Percentiles rank a stretch among this genome's conserved stretches.
These are phyloP conservation scores for Corythornis leucogaster DNA, from an alignment of 2,797 vertebrate genomes.

Conservation along the genomic window DNA sequence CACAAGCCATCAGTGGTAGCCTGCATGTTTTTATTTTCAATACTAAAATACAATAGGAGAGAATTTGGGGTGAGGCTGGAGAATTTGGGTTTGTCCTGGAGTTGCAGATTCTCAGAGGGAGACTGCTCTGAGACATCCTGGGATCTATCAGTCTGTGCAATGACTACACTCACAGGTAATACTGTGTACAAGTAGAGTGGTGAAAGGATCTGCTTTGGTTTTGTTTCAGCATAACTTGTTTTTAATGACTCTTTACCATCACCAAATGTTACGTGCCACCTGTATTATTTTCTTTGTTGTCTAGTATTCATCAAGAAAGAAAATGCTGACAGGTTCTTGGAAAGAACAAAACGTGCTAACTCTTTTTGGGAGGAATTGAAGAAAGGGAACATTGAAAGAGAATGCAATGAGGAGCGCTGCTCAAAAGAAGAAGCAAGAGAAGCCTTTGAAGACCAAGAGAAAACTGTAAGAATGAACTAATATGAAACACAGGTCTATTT, in stretches of 20 bases:
- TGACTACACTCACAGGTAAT: neutral
- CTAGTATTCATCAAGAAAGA: conserved; percentile 85
- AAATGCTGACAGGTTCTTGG: conserved; percentile 81
- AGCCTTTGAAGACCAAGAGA: conserved; percentile 86
- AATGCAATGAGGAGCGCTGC: conserved; percentile 90
- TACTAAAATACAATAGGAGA: neutral
- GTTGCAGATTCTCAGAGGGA: neutral
- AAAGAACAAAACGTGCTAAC: conserved; percentile 86
- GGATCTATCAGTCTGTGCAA: neutral
- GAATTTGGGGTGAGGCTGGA: neutral
- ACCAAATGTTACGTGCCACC: neutral
- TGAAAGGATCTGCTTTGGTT: neutral
- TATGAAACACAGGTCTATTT: neutral
- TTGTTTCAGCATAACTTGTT: neutral
- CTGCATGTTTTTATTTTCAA: neutral
- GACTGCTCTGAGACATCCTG: neutral
- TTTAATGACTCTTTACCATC: neutral
- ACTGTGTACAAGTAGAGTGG: neutral
- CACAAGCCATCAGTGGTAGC: neutral
- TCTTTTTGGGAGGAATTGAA: conserved; percentile 84
- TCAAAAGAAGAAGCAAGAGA: conserved; percentile 90
- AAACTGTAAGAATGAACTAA: conserved; percentile 79
- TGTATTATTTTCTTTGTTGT: neutral
- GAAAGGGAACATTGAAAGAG: conserved; percentile 90
- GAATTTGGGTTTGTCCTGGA: neutral